These are phyloP conservation scores for Drepanosiphum platanoidis DNA, from an alignment of 2,888 invertebrate genomes.

Conservation along the genomic window DNA sequence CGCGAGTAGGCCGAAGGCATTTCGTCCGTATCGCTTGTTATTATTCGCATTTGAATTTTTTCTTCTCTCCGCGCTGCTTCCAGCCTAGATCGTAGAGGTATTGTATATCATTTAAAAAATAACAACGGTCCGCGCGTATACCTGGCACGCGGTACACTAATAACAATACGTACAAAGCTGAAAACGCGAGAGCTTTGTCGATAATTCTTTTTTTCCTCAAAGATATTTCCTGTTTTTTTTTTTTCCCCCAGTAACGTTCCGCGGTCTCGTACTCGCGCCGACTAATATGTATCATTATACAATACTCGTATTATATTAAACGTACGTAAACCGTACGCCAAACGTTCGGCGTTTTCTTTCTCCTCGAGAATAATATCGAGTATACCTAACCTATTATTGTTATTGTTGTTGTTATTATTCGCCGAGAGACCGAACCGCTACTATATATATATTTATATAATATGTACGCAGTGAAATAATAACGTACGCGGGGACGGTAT, in stretches of 20 bases:
- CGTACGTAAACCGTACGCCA: background rate
- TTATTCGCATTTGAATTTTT: too few relatives aligned
- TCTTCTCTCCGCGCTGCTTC: background rate
- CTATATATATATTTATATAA: too few relatives aligned
- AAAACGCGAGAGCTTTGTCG: background rate
- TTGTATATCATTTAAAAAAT: background rate
- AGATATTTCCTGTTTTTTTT: background rate
- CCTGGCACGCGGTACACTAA: background rate
- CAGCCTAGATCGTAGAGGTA: too few relatives aligned
- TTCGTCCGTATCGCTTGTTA: too few relatives aligned
- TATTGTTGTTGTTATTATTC: conserved; percentile 15
- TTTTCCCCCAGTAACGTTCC: background rate
- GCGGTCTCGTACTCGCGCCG: background rate
- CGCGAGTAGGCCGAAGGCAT: too few relatives aligned
- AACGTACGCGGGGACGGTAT: background rate
- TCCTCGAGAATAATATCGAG: conserved; percentile 15
- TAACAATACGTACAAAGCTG: background rate
- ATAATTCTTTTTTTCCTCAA: background rate
- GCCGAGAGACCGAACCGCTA: background rate
- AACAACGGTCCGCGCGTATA: background rate
- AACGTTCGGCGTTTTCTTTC: background rate
- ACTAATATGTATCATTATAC: background rate
- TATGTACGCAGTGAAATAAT: conserved; percentile 13
- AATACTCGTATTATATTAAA: background rate
- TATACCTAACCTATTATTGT: conserved; percentile 17